Percentiles rank a stretch among this genome's conserved stretches.
Evolutionary conservation across 2,888 invertebrate species (phyloP).

Genomic region (Eupelmus urozonus): DNA sequence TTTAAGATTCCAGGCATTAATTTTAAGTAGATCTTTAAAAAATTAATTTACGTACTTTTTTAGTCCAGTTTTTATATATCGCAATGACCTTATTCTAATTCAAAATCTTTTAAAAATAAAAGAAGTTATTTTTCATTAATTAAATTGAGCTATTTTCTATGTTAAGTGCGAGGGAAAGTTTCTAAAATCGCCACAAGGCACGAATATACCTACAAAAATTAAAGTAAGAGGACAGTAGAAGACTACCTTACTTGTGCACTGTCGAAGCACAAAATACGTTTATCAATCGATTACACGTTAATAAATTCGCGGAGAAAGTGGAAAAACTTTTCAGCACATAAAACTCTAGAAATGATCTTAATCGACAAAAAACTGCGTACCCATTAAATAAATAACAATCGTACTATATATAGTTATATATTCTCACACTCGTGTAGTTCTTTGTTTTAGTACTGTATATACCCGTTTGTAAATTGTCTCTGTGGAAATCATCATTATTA

Average conservation of each 20-base stretch:
- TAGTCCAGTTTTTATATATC: neutral
- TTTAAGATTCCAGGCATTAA: neutral
- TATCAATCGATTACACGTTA: neutral
- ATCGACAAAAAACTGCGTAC: slow-evolving; percentile 21
- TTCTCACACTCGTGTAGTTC: slow-evolving; percentile 30
- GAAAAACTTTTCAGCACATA: slow-evolving; percentile 24
- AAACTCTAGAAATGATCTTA: slow-evolving; percentile 1
- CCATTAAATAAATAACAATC: slow-evolving; percentile 50
- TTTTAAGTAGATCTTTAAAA: too few species aligned
- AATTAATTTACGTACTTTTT: too few species aligned
- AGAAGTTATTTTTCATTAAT: slow-evolving; percentile 27
- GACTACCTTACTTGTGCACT: slow-evolving; percentile 17
- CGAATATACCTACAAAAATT: slow-evolving; percentile 38
- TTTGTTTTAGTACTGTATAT: slow-evolving; percentile 26
- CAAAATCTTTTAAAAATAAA: neutral
- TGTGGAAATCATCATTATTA: slow-evolving; percentile 29
- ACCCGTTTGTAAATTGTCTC: slow-evolving; percentile 35
- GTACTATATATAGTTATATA: slow-evolving; percentile 38
- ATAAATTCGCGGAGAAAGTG: slow-evolving; percentile 1
- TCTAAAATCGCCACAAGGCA: slow-evolving; percentile 50
- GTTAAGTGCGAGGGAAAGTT: slow-evolving; percentile 42
- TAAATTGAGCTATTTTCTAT: slow-evolving; percentile 31
- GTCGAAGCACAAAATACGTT: slow-evolving; percentile 8
- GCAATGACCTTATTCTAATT: too few species aligned
- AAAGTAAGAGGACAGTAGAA: slow-evolving; percentile 5